These are phyloP conservation scores for Drosophila heteroneura DNA, from an alignment of 2,888 invertebrate species.

Conservation along the genomic window DNA sequence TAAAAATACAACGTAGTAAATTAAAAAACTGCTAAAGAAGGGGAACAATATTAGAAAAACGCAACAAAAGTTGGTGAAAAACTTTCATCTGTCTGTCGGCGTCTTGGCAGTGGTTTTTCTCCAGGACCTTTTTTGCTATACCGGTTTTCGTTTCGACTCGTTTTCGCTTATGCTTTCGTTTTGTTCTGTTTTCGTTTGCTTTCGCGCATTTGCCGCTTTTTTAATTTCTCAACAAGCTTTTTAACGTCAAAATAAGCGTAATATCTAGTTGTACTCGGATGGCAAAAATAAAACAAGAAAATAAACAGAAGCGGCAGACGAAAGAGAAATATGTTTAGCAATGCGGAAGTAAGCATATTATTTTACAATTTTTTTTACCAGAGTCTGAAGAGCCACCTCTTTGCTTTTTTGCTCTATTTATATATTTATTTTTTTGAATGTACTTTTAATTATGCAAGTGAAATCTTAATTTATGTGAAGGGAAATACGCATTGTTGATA, in stretches of 20 bases:
- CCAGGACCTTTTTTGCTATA: background rate
- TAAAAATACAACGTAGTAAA: slow-evolving; percentile 71
- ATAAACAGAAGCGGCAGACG: slow-evolving; percentile 22
- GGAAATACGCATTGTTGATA: slow-evolving; percentile 56
- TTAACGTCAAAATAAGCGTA: slow-evolving; percentile 78
- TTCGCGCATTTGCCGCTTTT: slow-evolving; percentile 69
- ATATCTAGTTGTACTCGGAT: slow-evolving; percentile 64
- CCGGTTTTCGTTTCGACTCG: slow-evolving; percentile 1
- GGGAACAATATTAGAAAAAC: slow-evolving; percentile 54
- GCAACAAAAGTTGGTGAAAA: slow-evolving; percentile 54
- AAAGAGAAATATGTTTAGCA: slow-evolving; percentile 60
- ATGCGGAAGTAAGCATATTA: slow-evolving; percentile 71
- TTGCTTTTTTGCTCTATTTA: background rate
- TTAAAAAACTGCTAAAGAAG: slow-evolving; percentile 53
- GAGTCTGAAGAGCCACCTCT: slow-evolving; percentile 24
- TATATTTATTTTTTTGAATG: slow-evolving; percentile 11
- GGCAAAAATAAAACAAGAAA: slow-evolving; percentile 17
- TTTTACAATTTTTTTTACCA: slow-evolving; percentile 52
- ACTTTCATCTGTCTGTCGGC: slow-evolving; percentile 34
- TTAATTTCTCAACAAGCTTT: slow-evolving; percentile 76
- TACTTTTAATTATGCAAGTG: slow-evolving; percentile 66
- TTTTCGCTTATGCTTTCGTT: slow-evolving; percentile 26
- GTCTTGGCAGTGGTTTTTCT: slow-evolving; percentile 58
- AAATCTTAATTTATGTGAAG: slow-evolving; percentile 63
- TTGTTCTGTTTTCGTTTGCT: slow-evolving; percentile 26